Conservation (phyloP, 2,797 vertebrate species). For the Taenioides sp. region DNA sequence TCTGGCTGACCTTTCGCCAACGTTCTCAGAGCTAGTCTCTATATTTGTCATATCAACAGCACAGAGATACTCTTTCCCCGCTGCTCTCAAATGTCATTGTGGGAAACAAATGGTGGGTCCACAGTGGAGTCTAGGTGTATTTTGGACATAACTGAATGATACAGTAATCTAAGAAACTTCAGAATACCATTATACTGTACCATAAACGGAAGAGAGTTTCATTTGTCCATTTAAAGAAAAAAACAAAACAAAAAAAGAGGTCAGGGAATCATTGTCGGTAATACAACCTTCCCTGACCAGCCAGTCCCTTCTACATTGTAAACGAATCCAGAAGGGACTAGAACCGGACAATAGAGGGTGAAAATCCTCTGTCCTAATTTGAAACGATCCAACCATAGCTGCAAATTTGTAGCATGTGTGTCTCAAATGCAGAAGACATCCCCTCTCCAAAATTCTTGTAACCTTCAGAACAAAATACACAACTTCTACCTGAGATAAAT, state of each 20-base stretch:
- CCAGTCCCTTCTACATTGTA: no score
- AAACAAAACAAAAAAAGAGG: background rate
- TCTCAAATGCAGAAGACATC: no score
- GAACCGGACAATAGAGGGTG: no score
- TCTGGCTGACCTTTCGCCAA: slow-evolving; percentile 72
- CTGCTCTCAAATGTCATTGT: slow-evolving; percentile 72
- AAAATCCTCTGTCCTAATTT: no score
- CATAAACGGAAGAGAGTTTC: background rate
- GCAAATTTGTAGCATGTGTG: no score
- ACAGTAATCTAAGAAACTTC: slow-evolving; percentile 30
- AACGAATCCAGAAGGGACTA: no score
- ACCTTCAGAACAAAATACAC: no score
- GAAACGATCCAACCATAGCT: no score
- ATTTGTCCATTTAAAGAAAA: background rate
- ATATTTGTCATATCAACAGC: slow-evolving; percentile 79
- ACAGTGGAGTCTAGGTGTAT: slow-evolving; percentile 61
- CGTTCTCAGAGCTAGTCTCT: slow-evolving; percentile 72
- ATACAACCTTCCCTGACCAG: no score
- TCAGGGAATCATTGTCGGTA: background rate
- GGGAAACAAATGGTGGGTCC: slow-evolving; percentile 69
- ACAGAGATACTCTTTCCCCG: slow-evolving; percentile 70
- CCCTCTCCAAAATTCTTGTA: no score
- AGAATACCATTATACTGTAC: slow-evolving; percentile 4
- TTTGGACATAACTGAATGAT: slow-evolving; percentile 56
- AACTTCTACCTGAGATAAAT: no score